phyloP scores from a whole-genome alignment of 1,140 invertebrate genomes.

The Euwallacea similis region DNA sequence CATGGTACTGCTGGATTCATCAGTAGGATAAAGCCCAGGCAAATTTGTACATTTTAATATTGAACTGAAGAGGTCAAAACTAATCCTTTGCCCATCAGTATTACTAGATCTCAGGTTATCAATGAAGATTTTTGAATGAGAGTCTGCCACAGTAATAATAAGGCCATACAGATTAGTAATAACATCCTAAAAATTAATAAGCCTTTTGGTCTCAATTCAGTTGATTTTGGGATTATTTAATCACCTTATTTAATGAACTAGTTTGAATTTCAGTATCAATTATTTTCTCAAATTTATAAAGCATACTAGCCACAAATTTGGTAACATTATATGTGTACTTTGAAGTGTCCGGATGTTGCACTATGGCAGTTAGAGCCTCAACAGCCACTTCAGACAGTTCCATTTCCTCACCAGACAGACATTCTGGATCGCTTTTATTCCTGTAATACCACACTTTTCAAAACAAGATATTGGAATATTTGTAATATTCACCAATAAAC shows the following conservation, averaged over 20 bases:
- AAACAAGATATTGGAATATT: conserved; percentile 9
- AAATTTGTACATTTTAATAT: conserved; percentile 74
- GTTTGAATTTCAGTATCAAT: conserved; percentile 46
- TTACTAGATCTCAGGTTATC: conserved; percentile 56
- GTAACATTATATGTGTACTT: conserved; percentile 47
- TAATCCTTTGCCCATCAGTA: conserved; percentile 52
- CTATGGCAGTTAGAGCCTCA: conserved; percentile 60
- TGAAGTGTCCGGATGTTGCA: conserved; percentile 48
- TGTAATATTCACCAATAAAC: conserved; percentile 49
- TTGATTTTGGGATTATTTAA: not conserved
- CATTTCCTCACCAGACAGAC: conserved; percentile 57
- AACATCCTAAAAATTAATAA: conserved; percentile 53
- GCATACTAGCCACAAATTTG: conserved; percentile 46
- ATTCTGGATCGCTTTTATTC: conserved; percentile 53
- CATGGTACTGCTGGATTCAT: conserved; percentile 81
- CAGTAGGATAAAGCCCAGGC: conserved; percentile 79
- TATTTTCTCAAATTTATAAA: conserved; percentile 53
- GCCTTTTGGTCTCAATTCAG: too few relatives aligned
- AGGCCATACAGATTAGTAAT: conserved; percentile 63
- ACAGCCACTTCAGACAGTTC: conserved; percentile 63
- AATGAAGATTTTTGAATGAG: conserved; percentile 65
- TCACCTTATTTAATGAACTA: conserved; percentile 48
- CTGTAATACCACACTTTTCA: conserved; percentile 31
- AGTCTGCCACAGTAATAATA: conserved; percentile 66
- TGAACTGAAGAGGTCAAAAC: conserved; percentile 56